phyloP scores from a whole-genome alignment of 1,140 invertebrate species.

The Drosophila sturtevanti region DNA sequence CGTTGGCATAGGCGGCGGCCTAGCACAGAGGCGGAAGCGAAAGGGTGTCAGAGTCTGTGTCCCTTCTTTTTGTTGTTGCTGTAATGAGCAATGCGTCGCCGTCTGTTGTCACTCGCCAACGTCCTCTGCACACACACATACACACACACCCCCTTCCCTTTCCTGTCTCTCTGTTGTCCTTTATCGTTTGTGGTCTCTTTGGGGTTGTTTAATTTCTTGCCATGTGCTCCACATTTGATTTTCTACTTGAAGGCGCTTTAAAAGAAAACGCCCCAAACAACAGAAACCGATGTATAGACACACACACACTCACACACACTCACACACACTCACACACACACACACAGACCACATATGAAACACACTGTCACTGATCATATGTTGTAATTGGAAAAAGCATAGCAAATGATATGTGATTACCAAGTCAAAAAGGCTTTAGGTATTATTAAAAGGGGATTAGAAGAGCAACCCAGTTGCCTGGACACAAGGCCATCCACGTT shows the following conservation, averaged over 20 bases:
- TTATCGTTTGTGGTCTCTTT: conserved; percentile 13
- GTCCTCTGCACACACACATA: background rate
- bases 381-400: conserved; percentile 31
- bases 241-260: conserved; percentile 51
- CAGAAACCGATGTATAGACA: background rate
- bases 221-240: conserved; percentile 54
- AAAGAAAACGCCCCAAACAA: conserved; percentile 26
- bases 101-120: conserved; percentile 16
- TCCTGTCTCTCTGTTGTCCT: background rate
- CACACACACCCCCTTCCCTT: background rate
- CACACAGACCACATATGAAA: too few relatives aligned
- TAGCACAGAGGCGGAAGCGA: background rate
- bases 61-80: conserved; percentile 21
- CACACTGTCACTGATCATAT: conserved; percentile 32
- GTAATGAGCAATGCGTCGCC: conserved; percentile 60
- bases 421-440: conserved; percentile 42
- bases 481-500: conserved; percentile 34
- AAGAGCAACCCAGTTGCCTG: conserved; percentile 29
- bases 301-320: background rate
- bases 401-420: conserved; percentile 52
- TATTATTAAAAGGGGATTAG: conserved; percentile 28
- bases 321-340: conserved; percentile 16
- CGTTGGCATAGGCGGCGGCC: too few relatives aligned
- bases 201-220: conserved; percentile 63
- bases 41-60: conserved; percentile 52